Evolutionary conservation across 1,140 invertebrate species (phyloP).

Genomic region (Episyrphus balteatus): DNA sequence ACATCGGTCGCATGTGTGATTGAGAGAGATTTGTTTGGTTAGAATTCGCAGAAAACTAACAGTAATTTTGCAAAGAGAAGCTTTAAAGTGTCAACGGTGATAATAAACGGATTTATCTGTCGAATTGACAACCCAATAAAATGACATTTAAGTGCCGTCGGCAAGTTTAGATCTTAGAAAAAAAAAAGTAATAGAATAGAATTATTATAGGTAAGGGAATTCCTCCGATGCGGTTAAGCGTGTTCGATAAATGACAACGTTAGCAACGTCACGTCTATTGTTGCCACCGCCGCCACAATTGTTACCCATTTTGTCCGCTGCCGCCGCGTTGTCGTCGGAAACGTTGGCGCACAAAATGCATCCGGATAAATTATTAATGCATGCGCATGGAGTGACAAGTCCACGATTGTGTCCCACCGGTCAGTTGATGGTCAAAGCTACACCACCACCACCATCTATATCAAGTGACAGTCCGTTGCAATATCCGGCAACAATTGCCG

Average conservation of each 20-base stretch:
- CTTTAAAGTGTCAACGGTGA: no score
- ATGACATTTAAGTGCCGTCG: no score
- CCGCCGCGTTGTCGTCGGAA: neutral
- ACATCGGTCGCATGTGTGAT: neutral
- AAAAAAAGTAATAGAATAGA: no score
- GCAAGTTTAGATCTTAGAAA: no score
- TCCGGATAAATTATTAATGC: slow-evolving; percentile 25
- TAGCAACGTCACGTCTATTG: no score
- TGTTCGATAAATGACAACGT: neutral
- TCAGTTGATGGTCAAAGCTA: neutral
- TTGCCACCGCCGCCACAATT: no score
- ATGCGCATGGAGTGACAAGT: slow-evolving; percentile 19
- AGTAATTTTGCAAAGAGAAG: no score
- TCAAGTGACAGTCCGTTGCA: neutral
- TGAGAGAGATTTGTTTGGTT: neutral
- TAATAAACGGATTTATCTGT: no score
- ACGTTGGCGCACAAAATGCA: slow-evolving; percentile 14
- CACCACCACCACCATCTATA: neutral
- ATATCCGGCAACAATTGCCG: neutral
- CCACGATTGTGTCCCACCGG: slow-evolving; percentile 10
- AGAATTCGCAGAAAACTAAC: no score
- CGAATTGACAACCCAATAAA: no score
- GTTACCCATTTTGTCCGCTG: neutral
- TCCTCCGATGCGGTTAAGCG: neutral
- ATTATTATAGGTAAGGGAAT: neutral